These are phyloP conservation scores for Melanotaenia trifasciata DNA, from an alignment of 2,797 vertebrate genomes.

Conservation along the genomic window DNA sequence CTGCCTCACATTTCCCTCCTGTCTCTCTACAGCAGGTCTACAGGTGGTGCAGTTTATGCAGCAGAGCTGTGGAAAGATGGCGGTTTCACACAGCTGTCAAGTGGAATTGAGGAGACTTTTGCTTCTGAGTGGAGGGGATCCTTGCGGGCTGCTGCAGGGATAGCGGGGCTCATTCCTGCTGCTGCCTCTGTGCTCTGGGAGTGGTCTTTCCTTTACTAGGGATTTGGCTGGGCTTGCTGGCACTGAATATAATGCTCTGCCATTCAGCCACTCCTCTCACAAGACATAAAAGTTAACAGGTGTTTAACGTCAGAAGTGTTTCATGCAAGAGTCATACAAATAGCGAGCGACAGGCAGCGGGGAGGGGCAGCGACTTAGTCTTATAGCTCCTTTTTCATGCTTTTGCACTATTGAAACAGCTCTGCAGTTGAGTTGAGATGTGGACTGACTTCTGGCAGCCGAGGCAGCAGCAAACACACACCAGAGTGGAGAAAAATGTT, in stretches of 20 bases:
- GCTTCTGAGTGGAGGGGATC: conserved; percentile 58
- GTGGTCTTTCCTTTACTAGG: conserved; percentile 80
- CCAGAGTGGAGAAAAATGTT: conserved; percentile 11
- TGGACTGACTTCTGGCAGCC: conserved; percentile 33
- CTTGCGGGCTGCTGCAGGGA: conserved; percentile 52
- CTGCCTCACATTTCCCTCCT: conserved; percentile 20
- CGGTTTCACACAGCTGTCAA: conserved; percentile 74
- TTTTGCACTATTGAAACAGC: conserved; percentile 52
- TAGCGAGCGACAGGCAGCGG: conserved; percentile 70
- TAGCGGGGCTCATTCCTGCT: conserved; percentile 52
- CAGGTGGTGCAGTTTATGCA: conserved; percentile 45
- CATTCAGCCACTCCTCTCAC: conserved; percentile 76
- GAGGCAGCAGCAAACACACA: conserved; percentile 33
- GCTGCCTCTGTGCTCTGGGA: conserved; percentile 66
- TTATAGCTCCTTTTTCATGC: conserved; percentile 14
- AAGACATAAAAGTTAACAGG: conserved; percentile 83
- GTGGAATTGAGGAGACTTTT: conserved; percentile 59
- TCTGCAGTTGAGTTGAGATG: conserved; percentile 39
- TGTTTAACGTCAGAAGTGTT: conserved; percentile 82
- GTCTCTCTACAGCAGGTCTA: conserved; percentile 27
- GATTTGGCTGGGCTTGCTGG: conserved; percentile 69
- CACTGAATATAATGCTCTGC: conserved; percentile 72
- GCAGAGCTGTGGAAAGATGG: conserved; percentile 66
- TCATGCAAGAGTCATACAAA: conserved; percentile 68
- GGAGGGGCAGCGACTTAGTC: conserved; percentile 49